These are phyloP conservation scores for Anguilla anguilla DNA, from an alignment of 2,797 vertebrate species.

Conservation along the genomic window DNA sequence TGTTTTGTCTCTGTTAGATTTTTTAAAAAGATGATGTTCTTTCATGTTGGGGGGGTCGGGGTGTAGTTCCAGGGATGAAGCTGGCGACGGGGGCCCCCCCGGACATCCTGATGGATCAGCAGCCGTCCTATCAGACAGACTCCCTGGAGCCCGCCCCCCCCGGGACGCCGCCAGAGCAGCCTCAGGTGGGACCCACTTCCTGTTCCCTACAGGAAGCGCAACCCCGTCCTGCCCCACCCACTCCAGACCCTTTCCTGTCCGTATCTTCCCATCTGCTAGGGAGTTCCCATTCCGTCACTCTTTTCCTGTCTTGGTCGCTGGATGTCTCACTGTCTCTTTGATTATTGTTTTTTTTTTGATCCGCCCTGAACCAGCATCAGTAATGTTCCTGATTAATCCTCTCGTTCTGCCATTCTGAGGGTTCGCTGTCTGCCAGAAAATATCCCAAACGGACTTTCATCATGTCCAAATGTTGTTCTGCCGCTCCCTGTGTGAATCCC, in stretches of 20 bases:
- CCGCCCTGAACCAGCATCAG: neutral
- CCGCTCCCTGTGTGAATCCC: neutral
- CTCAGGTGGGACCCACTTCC: constrained; percentile 17
- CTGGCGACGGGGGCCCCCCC: constrained; percentile 27
- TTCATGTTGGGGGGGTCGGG: neutral
- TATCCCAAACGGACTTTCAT: neutral
- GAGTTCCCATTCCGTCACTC: neutral
- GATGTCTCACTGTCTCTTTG: neutral
- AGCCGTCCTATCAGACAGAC: constrained; percentile 26
- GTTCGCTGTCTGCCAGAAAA: neutral
- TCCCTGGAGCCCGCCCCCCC: constrained; percentile 12
- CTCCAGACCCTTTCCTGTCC: neutral
- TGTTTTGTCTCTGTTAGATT: constrained; percentile 9
- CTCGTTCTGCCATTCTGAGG: neutral
- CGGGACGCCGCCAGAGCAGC: neutral
- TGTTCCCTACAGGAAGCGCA: neutral
- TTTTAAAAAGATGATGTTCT: neutral
- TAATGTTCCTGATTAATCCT: neutral
- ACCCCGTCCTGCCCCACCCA: neutral
- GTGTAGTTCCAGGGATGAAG: constrained; percentile 35
- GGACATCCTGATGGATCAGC: constrained; percentile 33
- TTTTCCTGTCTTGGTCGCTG: neutral
- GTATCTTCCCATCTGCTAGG: neutral
- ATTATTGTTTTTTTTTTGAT: neutral
- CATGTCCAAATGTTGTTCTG: neutral